Evolutionary conservation across 2,797 vertebrate species (phyloP).

Genomic region (Poeciliopsis turneri): DNA sequence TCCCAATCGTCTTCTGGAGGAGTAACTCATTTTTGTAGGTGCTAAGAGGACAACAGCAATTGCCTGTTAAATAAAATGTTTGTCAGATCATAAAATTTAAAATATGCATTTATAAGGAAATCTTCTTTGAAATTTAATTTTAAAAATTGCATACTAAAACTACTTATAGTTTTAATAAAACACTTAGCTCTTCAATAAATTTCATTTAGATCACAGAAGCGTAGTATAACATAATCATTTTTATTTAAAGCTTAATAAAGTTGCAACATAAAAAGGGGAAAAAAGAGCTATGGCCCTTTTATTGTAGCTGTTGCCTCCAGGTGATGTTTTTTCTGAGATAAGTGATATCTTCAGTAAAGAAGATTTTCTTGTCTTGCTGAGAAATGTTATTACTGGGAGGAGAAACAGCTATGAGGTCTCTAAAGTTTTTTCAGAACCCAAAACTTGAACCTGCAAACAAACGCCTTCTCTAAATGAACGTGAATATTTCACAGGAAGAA

Average conservation of each 20-base stretch:
- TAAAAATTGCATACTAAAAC: not conserved
- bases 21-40: conserved; percentile 54
- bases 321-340: not conserved
- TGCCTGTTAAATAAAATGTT: not conserved
- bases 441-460: conserved; percentile 15
- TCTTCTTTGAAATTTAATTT: not conserved
- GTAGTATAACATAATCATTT: not conserved
- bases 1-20: conserved; percentile 8
- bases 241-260: not conserved
- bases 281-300: not conserved
- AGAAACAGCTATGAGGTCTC: not conserved
- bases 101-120: not conserved
- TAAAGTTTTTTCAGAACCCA: not conserved
- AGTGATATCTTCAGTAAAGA: not conserved
- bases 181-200: not conserved
- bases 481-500: not conserved
- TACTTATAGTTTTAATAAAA: not conserved
- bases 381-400: conserved; percentile 19
- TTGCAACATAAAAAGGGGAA: not conserved
- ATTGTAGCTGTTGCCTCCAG: conserved; percentile 3
- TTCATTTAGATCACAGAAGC: not conserved
- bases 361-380: conserved; percentile 3
- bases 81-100: conserved; percentile 1
- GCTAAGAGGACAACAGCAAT: conserved; percentile 38
- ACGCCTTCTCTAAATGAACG: not conserved